Evolutionary conservation across 1,140 invertebrate genomes (phyloP).

Genomic region (Drosophila ficusphila): DNA sequence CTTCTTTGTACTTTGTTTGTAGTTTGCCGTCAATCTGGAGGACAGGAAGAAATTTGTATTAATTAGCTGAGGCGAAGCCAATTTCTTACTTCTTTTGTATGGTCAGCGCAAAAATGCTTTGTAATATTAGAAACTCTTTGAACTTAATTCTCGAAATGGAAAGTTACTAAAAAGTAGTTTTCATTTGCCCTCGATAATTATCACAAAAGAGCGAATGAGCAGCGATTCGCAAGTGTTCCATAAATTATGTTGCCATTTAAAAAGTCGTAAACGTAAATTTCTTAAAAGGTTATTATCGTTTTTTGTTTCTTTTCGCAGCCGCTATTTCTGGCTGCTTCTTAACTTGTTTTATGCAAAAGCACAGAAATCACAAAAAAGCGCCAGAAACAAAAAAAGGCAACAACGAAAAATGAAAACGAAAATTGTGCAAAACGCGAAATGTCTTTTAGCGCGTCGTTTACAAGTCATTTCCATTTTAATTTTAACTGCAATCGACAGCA

Average conservation of each 20-base stretch:
- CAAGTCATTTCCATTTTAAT: constrained; percentile 72
- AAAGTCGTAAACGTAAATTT: constrained; percentile 50
- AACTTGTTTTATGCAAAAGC: constrained; percentile 30
- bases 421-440: constrained; percentile 57
- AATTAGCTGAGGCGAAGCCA: constrained; percentile 36
- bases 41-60: constrained; percentile 34
- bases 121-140: not conserved
- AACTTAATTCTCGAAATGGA: constrained; percentile 3
- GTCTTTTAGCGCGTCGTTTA: constrained; percentile 75
- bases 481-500: constrained; percentile 76
- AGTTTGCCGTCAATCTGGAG: constrained; percentile 56
- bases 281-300: constrained; percentile 46
- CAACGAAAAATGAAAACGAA: no score
- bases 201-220: constrained; percentile 1
- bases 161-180: constrained; percentile 15
- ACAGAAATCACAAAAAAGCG: not conserved
- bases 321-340: constrained; percentile 26
- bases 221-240: constrained; percentile 16
- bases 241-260: constrained; percentile 55
- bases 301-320: not conserved
- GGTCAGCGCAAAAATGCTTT: not conserved
- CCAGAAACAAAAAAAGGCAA: constrained; percentile 7
- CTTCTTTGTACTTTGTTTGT: constrained; percentile 62
- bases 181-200: constrained; percentile 1
- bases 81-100: not conserved